Evolutionary conservation across 2,113 vertebrate species (phyloP).

Genomic region (Etia nguti): DNA sequence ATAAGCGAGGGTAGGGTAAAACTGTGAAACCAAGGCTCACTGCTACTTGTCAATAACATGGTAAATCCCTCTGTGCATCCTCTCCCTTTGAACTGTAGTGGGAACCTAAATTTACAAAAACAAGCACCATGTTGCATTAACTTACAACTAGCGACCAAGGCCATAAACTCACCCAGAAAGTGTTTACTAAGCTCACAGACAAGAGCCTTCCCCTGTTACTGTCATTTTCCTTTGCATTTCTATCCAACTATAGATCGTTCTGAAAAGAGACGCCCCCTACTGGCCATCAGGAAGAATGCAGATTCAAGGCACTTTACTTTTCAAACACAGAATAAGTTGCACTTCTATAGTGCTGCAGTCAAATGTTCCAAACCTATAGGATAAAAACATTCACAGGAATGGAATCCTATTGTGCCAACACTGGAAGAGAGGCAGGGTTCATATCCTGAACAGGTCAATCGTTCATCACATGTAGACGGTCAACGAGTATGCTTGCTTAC

Average conservation of each 20-base stretch:
- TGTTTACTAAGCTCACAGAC: not conserved
- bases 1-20: not conserved
- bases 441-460: not conserved
- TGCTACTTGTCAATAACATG: not conserved
- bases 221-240: not conserved
- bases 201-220: not conserved
- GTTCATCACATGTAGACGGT: not conserved
- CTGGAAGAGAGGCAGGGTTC: not conserved
- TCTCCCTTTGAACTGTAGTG: not conserved
- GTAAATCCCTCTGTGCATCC: not conserved
- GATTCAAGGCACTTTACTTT: not conserved
- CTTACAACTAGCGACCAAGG: not conserved
- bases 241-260: not conserved
- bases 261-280: not conserved
- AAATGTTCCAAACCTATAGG: not conserved
- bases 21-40: not conserved
- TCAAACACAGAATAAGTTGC: not conserved
- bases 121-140: not conserved
- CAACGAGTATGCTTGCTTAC: not conserved
- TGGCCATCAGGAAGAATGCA: not conserved
- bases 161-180: not conserved
- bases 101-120: not conserved
- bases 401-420: not conserved
- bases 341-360: not conserved
- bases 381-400: not conserved